These are phyloP conservation scores for Nyleta sp. DNA, from an alignment of 2,888 invertebrate species.

Conservation along the genomic window DNA sequence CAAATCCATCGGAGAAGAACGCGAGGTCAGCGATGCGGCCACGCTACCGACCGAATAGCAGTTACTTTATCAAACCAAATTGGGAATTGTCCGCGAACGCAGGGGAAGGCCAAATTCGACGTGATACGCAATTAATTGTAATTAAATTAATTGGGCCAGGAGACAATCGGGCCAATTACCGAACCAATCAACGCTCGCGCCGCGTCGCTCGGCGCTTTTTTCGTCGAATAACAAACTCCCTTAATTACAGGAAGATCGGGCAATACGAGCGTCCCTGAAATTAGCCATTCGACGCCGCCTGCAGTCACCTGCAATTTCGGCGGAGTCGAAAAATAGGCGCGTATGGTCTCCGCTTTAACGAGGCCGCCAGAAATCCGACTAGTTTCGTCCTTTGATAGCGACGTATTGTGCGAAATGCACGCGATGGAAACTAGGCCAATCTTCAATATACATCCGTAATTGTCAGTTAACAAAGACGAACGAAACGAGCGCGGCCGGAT, in stretches of 20 bases:
- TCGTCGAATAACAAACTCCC: slow-evolving; percentile 80
- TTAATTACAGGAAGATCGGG: slow-evolving; percentile 79
- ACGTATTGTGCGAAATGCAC: slow-evolving; percentile 13
- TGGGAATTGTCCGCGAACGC: slow-evolving; percentile 27
- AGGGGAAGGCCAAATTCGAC: slow-evolving; percentile 25
- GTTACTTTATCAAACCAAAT: slow-evolving; percentile 30
- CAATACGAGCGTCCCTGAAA: slow-evolving; percentile 69
- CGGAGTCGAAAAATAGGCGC: slow-evolving; percentile 46
- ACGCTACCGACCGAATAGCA: background rate
- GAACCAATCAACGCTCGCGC: slow-evolving; percentile 78
- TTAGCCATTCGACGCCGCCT: slow-evolving; percentile 59
- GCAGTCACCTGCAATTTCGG: slow-evolving; percentile 53
- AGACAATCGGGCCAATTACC: slow-evolving; percentile 79
- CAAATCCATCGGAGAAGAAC: slow-evolving; percentile 29
- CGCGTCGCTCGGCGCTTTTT: slow-evolving; percentile 40
- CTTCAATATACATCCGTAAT: slow-evolving; percentile 11
- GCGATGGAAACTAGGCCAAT: slow-evolving; percentile 37
- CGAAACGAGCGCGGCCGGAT: background rate
- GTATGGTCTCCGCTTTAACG: slow-evolving; percentile 14
- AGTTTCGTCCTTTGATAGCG: slow-evolving; percentile 33
- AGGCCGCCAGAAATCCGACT: slow-evolving; percentile 2
- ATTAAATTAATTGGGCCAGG: slow-evolving; percentile 80
- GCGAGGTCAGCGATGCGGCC: background rate
- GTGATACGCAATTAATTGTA: slow-evolving; percentile 69
- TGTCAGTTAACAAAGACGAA: slow-evolving; percentile 24